Evolutionary conservation across 2,888 invertebrate species (phyloP), one percentile per base, ranked within the genome.

Genomic region (Drosophila colorata): DNA sequence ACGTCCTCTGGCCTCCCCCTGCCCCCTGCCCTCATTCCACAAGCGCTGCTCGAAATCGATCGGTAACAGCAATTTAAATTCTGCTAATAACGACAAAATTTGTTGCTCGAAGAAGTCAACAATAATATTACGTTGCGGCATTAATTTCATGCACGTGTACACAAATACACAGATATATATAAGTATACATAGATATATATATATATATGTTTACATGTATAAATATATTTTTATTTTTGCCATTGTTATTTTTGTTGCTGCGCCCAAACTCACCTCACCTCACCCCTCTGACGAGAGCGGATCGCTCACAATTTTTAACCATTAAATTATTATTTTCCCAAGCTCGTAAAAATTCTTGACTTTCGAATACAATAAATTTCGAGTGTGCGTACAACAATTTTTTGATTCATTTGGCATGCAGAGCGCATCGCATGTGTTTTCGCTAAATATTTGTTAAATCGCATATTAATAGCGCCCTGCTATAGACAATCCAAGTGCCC

Each of bases 381-480:
- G 55, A 74, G 61, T 74, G 66, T 71, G 75, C 55, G 60, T 61
- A 43, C 23, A 44, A 16, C 23, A 38, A 16, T 44, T 60, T 74
- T 61, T 59, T 28, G 64, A 65, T 73, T 86, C 68, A 86, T 83
- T 89, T 76, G 69, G 78, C 77, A 89, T 90, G 75, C 89, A 70
- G 63, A 51, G 44, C 72, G 74, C 83, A 71, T 55, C 56, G 66
- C 77, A 60, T 72, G 85, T 85, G 81, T 85, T 88, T 86, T 88
- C 83, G 87, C 88, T 91, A 90, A 90, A 90, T 90, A 88, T 90
- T 88, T 91, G 90, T 90, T 90, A 88, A 90, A 90, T 90, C 82
- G 90, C 90, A 88, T 87, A 91, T 90, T 90, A 91, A 90, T 90
- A 88, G 83, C 89, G 85, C 88, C 80, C 85, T 74, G 68, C 68